Evolutionary conservation across 53 echinoderm and acorn worm species (phyloP), one percentile per base, ranked within the genome.

Genomic region (Zoroaster sp.): DNA sequence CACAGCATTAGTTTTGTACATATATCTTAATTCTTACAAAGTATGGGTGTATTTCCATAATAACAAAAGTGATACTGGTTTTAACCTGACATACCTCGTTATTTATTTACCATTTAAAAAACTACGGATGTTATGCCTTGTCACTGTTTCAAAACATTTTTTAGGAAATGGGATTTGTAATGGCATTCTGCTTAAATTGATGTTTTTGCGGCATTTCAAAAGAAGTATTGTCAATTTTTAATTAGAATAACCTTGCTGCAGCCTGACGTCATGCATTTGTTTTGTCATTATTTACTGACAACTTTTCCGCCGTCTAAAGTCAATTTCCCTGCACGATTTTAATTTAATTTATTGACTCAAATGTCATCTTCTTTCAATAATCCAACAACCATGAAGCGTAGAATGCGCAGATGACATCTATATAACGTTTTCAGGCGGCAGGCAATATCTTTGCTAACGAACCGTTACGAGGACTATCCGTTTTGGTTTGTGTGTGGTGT

Each of bases 271-370:
- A 47, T 49, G 28, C 43, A 18, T 69, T 85, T 66, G 71, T 85
- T 85, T 47, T 46, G 69, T 46, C 85, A 71, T 85, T 85, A 85
- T 85, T 85, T 85, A 85, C 85, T 71, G 85, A 85, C 72, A 85
- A 85, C 85, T 71, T 85, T 85, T 85, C 85, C 71, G 85, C 85
- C 71, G 71, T 71, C 85, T 34, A 85, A 85, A 85, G 85, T 85
- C 85, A 85, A 85, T 85, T 71, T 85, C 70, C 71, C 85, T 70
- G 85, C 85, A 85, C 85, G 85, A 85, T 85, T 85, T 85, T 85
- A 85, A 85, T 85, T 85, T 85, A 85, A 85, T 85, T 85, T 85
- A 85, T 85, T 85, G 85, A 85, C 85, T 85, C 85, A 85, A 85
- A 85, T 85, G 85, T 85, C 85, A 71, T 85, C 70, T 71, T 85